Conservation (phyloP, 2,888 invertebrate genomes). For the Drosophila phalerata region DNA sequence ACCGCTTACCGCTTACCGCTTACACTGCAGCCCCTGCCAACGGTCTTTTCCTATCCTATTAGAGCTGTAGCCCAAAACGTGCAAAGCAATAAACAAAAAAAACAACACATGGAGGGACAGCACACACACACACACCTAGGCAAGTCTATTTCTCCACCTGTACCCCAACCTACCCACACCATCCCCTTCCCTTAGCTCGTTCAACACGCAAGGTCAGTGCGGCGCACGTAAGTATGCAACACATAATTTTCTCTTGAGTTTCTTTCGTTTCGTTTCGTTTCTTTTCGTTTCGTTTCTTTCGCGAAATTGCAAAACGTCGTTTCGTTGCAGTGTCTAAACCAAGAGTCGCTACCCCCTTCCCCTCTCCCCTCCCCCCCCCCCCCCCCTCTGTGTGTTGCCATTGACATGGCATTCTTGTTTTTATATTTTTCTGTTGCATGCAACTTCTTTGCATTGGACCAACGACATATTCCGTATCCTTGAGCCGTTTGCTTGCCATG, state of each 20-base stretch:
- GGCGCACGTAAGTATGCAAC: conserved; percentile 77
- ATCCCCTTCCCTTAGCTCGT: not conserved
- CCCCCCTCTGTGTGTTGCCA: not conserved
- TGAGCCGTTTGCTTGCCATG: conserved; percentile 57
- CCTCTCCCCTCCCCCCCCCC: not conserved
- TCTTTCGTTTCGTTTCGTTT: conserved; percentile 20
- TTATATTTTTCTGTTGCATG: conserved; percentile 61
- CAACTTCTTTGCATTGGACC: conserved; percentile 65
- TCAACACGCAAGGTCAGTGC: conserved; percentile 74
- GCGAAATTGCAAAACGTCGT: conserved; percentile 27
- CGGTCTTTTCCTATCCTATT: conserved; percentile 66
- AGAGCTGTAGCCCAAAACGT: conserved; percentile 71
- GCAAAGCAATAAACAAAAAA: conserved; percentile 61
- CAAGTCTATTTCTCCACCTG: too few relatives aligned
- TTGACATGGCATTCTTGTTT: conserved; percentile 19
- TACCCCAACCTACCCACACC: not conserved
- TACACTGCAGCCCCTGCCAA: not conserved
- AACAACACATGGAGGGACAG: conserved; percentile 43
- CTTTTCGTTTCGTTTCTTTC: conserved; percentile 21
- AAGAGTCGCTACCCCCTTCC: not conserved
- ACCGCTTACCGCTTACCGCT: not conserved
- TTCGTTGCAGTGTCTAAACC: conserved; percentile 43
- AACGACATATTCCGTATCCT: conserved; percentile 62
- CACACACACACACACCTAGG: conserved; percentile 17
- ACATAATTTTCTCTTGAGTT: conserved; percentile 69